phyloP scores from a whole-genome alignment of 1,140 invertebrate genomes.

The Drosophila orena region DNA sequence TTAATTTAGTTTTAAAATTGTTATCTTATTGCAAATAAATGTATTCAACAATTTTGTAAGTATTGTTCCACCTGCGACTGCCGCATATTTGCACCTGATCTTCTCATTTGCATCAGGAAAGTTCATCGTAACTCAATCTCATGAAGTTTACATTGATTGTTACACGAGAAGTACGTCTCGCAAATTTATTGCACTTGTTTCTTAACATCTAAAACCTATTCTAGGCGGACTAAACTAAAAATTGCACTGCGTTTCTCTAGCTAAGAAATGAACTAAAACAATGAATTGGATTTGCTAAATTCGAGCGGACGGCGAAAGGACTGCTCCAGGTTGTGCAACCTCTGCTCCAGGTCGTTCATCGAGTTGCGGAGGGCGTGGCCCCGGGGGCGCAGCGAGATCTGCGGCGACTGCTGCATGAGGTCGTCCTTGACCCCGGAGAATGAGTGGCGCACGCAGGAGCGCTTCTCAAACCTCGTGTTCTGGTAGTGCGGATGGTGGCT shows the following conservation, averaged over 20 bases:
- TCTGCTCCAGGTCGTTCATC: constrained; percentile 82
- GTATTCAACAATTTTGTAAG: too few relatives aligned
- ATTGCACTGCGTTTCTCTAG: constrained; percentile 60
- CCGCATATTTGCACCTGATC: too few relatives aligned
- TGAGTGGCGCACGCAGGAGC: constrained; percentile 76
- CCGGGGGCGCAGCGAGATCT: constrained; percentile 73
- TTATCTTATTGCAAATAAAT: too few relatives aligned
- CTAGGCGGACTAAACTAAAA: constrained; percentile 35
- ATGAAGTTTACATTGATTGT: background rate
- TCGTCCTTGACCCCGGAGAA: constrained; percentile 84
- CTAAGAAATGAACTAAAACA: constrained; percentile 58
- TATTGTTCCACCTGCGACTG: too few relatives aligned
- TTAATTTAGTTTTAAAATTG: too few relatives aligned
- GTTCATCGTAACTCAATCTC: too few relatives aligned
- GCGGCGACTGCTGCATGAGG: constrained; percentile 78
- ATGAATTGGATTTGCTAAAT: constrained; percentile 76
- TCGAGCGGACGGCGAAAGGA: constrained; percentile 79
- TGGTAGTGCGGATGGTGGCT: constrained; percentile 68
- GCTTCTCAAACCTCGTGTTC: constrained; percentile 80
- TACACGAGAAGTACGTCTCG: background rate
- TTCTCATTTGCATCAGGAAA: too few relatives aligned
- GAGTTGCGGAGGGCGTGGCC: constrained; percentile 80
- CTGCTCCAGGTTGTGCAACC: constrained; percentile 81
- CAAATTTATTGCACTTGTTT: constrained; percentile 61
- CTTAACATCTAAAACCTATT: constrained; percentile 46